Evolutionary conservation across 2,113 vertebrate species (phyloP), one percentile per base, ranked within the genome.

Genomic region (Chaetorhynchus papuensis): DNA sequence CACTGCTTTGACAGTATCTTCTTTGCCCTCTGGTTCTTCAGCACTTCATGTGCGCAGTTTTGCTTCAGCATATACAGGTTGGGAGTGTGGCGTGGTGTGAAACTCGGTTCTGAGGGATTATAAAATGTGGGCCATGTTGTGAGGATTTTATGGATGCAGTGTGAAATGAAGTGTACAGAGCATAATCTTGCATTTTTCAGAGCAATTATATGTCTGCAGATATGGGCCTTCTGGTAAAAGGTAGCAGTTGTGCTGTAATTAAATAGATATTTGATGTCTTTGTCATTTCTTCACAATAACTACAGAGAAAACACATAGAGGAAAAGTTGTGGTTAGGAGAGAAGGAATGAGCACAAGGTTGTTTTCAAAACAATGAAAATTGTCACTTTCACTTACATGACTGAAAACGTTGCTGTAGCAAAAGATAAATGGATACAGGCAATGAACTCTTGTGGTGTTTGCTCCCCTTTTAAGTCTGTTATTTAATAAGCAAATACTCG

Each of bases 81-180:
- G 35, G 57, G 22, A 74, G 9, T 28, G 31, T 18, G 20, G 22
- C 76, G 23, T 35, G n/a, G 5, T 47, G 24, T 65, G 35, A 79
- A 82, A 57, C 16, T 53, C 24, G 8, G 0, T 37, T 80, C 63
- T 61, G n/a, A 78, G 13, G 3, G 7, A 31, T 61, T 79, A 27
- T 49, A 39, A 89, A 84, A 41, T 3, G 2, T 14, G 26, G 31
- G 21, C 59, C 28, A 9, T 1, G 0, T 59, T 45, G 41, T 71
- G 60, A 30, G 33, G 49, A 15, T 69, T 50, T 14, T 26, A 33
- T 0, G 0, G 2, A 0, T 35, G 37, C 7, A 2, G 31, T 66
- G 31, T 57, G 60, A 68, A 41, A 49, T 80, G 11, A 71, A 69
- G 11, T 4, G 26, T 68, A 41, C 9, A 18, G 35, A 33, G 24